Percentiles rank a stretch among this genome's conserved stretches.
phyloP scores from a whole-genome alignment of 2,113 vertebrate genomes.

The Thermophis baileyi region DNA sequence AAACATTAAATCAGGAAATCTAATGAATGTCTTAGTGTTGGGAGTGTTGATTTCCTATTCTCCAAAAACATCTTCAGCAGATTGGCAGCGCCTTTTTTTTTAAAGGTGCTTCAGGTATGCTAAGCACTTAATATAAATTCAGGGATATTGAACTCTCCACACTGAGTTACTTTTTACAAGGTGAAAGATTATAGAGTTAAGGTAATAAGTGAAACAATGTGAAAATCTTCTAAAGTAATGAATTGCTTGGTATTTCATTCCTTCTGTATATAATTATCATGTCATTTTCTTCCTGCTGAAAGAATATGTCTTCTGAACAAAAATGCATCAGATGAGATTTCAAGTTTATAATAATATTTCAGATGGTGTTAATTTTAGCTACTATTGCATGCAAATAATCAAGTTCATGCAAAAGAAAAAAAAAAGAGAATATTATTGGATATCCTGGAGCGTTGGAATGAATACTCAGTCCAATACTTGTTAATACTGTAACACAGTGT shows the following conservation, averaged over 20 bases:
- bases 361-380: neutral
- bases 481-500: conserved; percentile 10
- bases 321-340: neutral
- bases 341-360: neutral
- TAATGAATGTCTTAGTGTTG: neutral
- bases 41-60: neutral
- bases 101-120: neutral
- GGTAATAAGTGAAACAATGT: conserved; percentile 17
- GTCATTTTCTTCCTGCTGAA: conserved; percentile 40
- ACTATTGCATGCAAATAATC: neutral
- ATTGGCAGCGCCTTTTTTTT: neutral
- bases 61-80: neutral
- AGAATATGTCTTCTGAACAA: conserved; percentile 24
- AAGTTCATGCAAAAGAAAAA: neutral
- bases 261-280: conserved; percentile 25
- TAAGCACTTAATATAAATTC: neutral
- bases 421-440: neutral
- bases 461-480: neutral
- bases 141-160: conserved; percentile 11
- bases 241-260: conserved; percentile 17
- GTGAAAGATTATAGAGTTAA: conserved; percentile 35
- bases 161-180: conserved; percentile 19
- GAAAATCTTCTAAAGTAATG: conserved; percentile 32
- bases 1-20: neutral
- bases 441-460: conserved; percentile 7